Evolutionary conservation across 1,140 invertebrate genomes (phyloP), one percentile per base, ranked within the genome.

Genomic region (Tetramorium parvispinum): DNA sequence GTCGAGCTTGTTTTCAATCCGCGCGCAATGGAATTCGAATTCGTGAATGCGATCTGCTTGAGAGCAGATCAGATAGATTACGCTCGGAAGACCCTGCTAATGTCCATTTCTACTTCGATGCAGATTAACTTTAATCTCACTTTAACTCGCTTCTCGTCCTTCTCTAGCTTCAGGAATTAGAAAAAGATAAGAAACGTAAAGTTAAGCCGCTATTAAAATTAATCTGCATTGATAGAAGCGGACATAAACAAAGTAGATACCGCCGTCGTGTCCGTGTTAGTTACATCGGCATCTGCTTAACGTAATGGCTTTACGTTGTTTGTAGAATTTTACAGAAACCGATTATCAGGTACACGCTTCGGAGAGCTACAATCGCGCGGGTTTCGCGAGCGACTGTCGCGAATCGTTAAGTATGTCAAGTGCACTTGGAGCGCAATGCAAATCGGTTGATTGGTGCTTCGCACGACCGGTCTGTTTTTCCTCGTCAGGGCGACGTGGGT

Each of bases 1-100:
- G n/a, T 40, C 21, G 13, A 43, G 55, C 65, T 88, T 88, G 78
- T 76, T 37, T 46, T 46, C 63, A n/a, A 77, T 59, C 13, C 7
- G 37, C 11, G 21, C 40, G 68, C 43, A 51, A 71, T 51, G 11
- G 11, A 10, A 51, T 71, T 3, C 16, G 68, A 70, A 27, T 51
- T 13, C 13, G 40, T 8, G 68, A 70, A 27, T 51, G 21, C 13
- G 43, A 70, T 24, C 24, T 70, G 7, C 21, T 68, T 24, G 18
- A 21, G 40, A 70, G 0, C 24, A 71, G 21, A 71, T 70, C 8
- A 16, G 21, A 24, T 16, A 46, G 21, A 68, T 68, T n/a, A 16
- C 1, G 21, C 21, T 13, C 37, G 0, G 5, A 24, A 46, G 5
- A 66, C 40, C 21, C 21, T 65, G 32, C 32, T 10, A 32, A 32